These are phyloP conservation scores for Corvus moneduloides DNA, from an alignment of 2,113 vertebrate genomes.

Conservation along the genomic window DNA sequence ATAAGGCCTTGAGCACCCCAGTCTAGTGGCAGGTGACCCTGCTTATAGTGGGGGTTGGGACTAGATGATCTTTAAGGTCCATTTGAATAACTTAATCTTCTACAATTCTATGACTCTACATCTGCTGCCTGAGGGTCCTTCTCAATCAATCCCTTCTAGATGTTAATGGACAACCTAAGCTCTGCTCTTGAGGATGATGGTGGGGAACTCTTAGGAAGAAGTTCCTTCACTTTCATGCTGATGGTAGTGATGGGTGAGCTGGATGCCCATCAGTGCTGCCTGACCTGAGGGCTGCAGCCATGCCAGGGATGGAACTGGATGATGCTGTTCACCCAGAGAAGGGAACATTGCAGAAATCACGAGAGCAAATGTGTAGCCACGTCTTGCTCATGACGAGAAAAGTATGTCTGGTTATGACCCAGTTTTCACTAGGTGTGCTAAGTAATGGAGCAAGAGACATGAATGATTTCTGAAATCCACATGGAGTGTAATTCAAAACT, in stretches of 20 bases:
- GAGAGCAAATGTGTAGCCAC: not conserved
- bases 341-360: not conserved
- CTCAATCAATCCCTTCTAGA: not conserved
- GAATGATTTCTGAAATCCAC: conserved; percentile 37
- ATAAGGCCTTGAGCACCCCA: not conserved
- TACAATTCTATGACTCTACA: not conserved
- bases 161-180: not conserved
- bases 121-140: not conserved
- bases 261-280: accelerated
- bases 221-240: not conserved
- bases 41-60: accelerated
- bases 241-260: not conserved
- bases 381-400: conserved; percentile 8
- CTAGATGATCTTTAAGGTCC: not conserved
- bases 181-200: not conserved
- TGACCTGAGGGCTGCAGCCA: not conserved
- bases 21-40: not conserved
- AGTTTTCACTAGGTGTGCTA: conserved; percentile 51
- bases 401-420: conserved; percentile 31
- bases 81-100: not conserved
- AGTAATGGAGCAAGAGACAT: conserved; percentile 65
- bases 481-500: conserved; percentile 67
- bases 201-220: not conserved
- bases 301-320: not conserved
- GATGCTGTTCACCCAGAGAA: not conserved